These are phyloP conservation scores for Apis cerana DNA, from an alignment of 1,140 invertebrate genomes.

Conservation along the genomic window DNA sequence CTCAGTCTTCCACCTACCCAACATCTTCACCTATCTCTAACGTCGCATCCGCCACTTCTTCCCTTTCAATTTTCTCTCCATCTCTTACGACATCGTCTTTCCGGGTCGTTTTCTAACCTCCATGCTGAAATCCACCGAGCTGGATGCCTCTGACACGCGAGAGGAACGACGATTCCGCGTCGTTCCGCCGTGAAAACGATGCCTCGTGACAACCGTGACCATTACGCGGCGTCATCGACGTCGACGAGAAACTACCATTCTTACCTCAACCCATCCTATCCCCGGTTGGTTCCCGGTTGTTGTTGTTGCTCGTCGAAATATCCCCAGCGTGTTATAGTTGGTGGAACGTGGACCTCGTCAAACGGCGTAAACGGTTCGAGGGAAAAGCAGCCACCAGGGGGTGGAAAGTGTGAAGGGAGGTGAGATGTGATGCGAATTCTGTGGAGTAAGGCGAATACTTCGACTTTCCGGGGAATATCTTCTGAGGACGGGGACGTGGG, in stretches of 20 bases:
- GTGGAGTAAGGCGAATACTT: slow-evolving; percentile 17
- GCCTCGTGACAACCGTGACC: slow-evolving; percentile 37
- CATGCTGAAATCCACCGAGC: neutral
- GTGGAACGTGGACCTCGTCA: slow-evolving; percentile 14
- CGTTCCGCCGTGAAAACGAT: slow-evolving; percentile 40
- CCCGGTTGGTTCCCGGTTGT: neutral
- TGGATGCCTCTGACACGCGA: slow-evolving; percentile 17
- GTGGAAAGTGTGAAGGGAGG: neutral
- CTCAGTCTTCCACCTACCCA: neutral
- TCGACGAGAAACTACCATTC: slow-evolving; percentile 25
- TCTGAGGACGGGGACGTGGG: neutral
- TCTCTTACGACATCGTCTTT: neutral
- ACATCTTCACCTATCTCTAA: neutral
- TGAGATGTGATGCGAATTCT: neutral
- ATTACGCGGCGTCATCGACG: slow-evolving; percentile 24
- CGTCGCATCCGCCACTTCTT: slow-evolving; percentile 29
- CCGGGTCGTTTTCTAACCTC: slow-evolving; percentile 15
- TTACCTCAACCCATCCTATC: neutral
- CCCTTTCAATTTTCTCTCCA: slow-evolving; percentile 44
- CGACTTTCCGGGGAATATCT: slow-evolving; percentile 3
- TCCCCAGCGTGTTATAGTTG: neutral
- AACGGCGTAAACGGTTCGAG: slow-evolving; percentile 16
- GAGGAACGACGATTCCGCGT: slow-evolving; percentile 18
- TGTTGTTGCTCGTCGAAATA: neutral
- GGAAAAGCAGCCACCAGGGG: neutral